Evolutionary conservation across 1,140 invertebrate species (phyloP), one percentile per base, ranked within the genome.

Genomic region (Anthonomus grandis): DNA sequence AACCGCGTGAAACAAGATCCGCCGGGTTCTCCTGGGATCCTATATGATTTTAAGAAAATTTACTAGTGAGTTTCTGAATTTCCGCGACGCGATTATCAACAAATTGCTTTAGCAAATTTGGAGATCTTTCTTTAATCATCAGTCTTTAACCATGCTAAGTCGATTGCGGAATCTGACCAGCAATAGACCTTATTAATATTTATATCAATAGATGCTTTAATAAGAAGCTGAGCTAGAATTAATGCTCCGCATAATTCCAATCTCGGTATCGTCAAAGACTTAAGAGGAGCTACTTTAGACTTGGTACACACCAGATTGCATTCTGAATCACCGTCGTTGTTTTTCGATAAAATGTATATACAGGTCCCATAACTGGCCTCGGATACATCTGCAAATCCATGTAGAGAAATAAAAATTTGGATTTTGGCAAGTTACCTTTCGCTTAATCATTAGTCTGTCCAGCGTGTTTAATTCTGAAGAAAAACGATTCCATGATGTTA

Each of bases 181-280:
- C n/a, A 51, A 42, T 22, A 17, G n/a, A 31, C 27, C 6, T 31
- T 6, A 31, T 31, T 31, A n/a, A 31, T 8, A 31, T 31, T 31
- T 8, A 31, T 31, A 31, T 31, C n/a, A n/a, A 31, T n/a, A 8
- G 27, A 31, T 31, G 6, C 27, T 31, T 44, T 51, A 18, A 57
- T 21, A 15, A 61, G 18, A 23, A 62, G 46, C 38, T 52, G 22
- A 5, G 64, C 37, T 13, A 64, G 46, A 9, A 69, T 23, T 4
- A 55, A 3, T 15, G 65, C 67, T 9, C 41, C 57, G 46, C 55
- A 65, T 12, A 70, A 39, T 41, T 70, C 69, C n/a, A 72, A 41
- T 41, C 64, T 46, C 1, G 67, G 65, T n/a, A 70, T 24, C 22
- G 63, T 46, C 17, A 64, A 4, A 13, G 19, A 38, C 53, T 70